Conservation (phyloP, 2,113 vertebrate species). For the Fulmarus glacialis region DNA sequence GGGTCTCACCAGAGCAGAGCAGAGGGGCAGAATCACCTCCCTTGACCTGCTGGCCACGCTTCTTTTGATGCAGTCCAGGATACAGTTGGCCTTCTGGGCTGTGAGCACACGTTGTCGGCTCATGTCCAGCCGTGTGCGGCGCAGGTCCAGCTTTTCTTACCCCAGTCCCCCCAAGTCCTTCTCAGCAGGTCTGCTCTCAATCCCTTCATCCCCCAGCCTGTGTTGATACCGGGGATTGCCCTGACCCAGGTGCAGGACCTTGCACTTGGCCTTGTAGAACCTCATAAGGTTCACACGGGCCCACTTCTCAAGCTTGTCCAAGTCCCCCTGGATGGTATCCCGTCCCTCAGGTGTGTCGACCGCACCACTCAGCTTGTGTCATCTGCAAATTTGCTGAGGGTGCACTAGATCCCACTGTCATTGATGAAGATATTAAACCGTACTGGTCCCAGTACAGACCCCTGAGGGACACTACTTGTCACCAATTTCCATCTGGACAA, state of each 20-base stretch:
- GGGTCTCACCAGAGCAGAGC: not conserved
- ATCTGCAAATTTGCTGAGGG: too few relatives aligned
- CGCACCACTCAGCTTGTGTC: not conserved
- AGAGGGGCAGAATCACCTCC: not conserved
- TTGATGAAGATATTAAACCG: not conserved
- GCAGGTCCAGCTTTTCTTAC: not conserved
- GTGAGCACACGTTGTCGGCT: accelerated
- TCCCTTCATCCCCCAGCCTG: not conserved
- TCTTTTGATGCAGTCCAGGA: not conserved
- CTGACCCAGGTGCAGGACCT: not conserved
- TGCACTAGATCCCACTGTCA: not conserved
- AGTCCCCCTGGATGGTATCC: too few relatives aligned
- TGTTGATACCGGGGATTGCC: accelerated
- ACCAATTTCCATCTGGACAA: not conserved
- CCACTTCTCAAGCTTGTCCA: not conserved
- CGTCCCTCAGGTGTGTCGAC: not conserved
- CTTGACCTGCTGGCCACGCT: not conserved
- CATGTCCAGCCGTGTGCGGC: not conserved
- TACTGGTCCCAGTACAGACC: not conserved
- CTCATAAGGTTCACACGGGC: not conserved
- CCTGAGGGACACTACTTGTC: not conserved
- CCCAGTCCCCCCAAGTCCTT: not conserved
- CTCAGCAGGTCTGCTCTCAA: not conserved
- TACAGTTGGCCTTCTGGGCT: not conserved
- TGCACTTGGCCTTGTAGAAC: not conserved